A percentile compares a stretch with the other conserved stretches of the same genome.
phyloP scores from a whole-genome alignment of 1,140 invertebrate genomes.

The Meloidogyne hapla region DNA sequence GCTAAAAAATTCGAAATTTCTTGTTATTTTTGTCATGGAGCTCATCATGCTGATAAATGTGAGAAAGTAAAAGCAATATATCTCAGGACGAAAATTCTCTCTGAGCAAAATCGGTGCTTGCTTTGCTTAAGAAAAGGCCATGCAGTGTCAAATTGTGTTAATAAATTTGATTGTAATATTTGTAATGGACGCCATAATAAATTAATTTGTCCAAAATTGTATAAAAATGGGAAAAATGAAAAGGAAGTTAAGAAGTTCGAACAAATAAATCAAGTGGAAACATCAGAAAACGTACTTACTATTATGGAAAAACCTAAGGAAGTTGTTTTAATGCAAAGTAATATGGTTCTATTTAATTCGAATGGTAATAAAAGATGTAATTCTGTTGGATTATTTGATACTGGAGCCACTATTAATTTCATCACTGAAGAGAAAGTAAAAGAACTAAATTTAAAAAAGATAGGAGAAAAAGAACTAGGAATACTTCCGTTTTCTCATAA shows the following conservation, averaged over 20 bases:
- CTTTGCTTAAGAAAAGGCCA: slow-evolving; percentile 3
- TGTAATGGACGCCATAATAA: slow-evolving; percentile 4
- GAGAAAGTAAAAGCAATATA: neutral
- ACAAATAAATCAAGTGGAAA: neutral
- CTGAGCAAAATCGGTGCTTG: slow-evolving; percentile 7
- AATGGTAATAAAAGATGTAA: neutral
- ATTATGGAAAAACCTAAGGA: neutral
- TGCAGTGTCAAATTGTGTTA: neutral
- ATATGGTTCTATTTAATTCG: neutral
- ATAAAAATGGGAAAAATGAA: neutral
- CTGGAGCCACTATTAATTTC: neutral
- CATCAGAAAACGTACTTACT: neutral
- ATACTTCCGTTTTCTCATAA: neutral
- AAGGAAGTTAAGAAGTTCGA: neutral
- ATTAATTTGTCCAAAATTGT: neutral
- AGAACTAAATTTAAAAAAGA: neutral
- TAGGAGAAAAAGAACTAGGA: neutral
- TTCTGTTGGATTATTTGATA: slow-evolving; percentile 6
- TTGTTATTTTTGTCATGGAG: slow-evolving; percentile 1
- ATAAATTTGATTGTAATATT: neutral
- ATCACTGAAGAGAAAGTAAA: neutral
- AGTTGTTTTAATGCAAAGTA: neutral
- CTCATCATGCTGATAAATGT: neutral
- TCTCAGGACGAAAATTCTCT: neutral
- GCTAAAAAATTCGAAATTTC: neutral